Conservation (phyloP, 2,888 invertebrate genomes). For the Parnassius mnemosyne region DNA sequence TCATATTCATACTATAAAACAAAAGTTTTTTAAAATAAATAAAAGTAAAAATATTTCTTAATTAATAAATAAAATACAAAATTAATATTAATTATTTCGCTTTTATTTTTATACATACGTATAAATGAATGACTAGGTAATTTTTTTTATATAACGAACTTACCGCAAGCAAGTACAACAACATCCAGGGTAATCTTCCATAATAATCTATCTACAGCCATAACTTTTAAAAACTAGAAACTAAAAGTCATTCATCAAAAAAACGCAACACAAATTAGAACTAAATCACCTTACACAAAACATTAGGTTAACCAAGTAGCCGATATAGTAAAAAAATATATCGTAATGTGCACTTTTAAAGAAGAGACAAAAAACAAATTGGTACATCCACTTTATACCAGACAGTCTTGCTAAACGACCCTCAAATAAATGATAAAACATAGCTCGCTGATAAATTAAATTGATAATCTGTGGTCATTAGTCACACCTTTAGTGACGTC, state of each 20-base stretch:
- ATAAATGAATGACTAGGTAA: neutral
- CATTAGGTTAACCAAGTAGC: neutral
- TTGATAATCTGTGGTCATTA: conserved; percentile 39
- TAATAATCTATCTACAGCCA: conserved; percentile 56
- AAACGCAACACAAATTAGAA: conserved; percentile 1
- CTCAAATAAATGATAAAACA: conserved; percentile 41
- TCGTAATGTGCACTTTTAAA: too few relatives aligned
- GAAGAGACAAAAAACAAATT: too few relatives aligned
- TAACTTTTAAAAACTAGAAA: conserved; percentile 29
- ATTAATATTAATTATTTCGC: neutral
- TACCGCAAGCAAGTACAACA: conserved; percentile 53
- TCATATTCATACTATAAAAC: too few relatives aligned
- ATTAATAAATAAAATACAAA: too few relatives aligned
- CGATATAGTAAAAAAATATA: too few relatives aligned
- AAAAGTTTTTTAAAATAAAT: too few relatives aligned
- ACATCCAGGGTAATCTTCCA: conserved; percentile 64
- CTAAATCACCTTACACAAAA: neutral
- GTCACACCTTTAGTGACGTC: conserved; percentile 38
- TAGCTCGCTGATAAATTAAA: conserved; percentile 39
- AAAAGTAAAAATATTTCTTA: too few relatives aligned
- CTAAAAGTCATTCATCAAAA: neutral
- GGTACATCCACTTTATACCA: conserved; percentile 8
- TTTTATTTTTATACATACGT: neutral
- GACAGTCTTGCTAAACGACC: conserved; percentile 30
- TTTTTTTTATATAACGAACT: conserved; percentile 37